Evolutionary conservation across 2,888 invertebrate genomes (phyloP).

Genomic region (Trichogramma evanescens): DNA sequence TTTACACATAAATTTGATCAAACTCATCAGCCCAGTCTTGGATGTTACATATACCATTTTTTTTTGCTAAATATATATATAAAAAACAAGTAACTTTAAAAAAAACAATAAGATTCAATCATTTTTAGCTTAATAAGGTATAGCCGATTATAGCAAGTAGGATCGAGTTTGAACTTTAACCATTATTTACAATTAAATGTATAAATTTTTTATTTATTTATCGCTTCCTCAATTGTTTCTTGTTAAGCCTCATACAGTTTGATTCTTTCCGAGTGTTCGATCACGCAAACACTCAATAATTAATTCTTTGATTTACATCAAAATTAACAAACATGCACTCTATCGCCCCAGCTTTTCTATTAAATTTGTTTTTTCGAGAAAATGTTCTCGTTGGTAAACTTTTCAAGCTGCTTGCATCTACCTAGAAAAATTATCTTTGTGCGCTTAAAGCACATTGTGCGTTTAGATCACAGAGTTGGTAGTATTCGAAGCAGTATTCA

Average conservation of each 20-base stretch:
- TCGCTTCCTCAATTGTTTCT: constrained; percentile 16
- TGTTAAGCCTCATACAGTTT: constrained; percentile 14
- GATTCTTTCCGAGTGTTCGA: constrained; percentile 15
- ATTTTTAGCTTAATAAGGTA: constrained; percentile 34
- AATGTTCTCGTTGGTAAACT: too few relatives aligned
- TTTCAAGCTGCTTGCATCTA: too few relatives aligned
- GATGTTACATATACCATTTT: constrained; percentile 24
- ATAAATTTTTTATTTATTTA: constrained; percentile 9
- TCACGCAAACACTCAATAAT: constrained; percentile 12
- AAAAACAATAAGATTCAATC: constrained; percentile 33
- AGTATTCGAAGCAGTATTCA: constrained; percentile 26
- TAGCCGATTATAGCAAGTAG: constrained; percentile 38
- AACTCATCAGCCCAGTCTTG: constrained; percentile 34
- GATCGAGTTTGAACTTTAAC: constrained; percentile 45
- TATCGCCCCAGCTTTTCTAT: constrained; percentile 12
- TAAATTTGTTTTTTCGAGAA: background rate
- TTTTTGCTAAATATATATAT: constrained; percentile 32
- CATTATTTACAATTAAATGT: constrained; percentile 43
- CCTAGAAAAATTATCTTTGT: background rate
- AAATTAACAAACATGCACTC: constrained; percentile 22
- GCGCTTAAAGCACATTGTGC: constrained; percentile 26
- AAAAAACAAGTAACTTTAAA: constrained; percentile 39
- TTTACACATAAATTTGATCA: constrained; percentile 19
- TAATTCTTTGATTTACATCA: constrained; percentile 3
- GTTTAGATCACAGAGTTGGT: constrained; percentile 30